Evolutionary conservation across 2,888 invertebrate genomes (phyloP), one percentile per base, ranked within the genome.

Genomic region (Stenodera caucasica): DNA sequence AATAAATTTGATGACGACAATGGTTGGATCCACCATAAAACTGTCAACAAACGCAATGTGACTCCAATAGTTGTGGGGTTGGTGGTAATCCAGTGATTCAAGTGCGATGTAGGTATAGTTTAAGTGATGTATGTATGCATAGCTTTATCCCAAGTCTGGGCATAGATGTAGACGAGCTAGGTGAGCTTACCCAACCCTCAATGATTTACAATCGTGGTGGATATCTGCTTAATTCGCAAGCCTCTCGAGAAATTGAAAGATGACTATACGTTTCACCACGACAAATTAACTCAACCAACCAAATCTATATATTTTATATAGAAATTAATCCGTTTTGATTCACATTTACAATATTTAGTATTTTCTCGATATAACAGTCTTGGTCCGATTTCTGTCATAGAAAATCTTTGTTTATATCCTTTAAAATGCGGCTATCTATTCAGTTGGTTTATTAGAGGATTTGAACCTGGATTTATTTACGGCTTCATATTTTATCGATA

Each of bases 151-250:
- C 26, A 49, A 63, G 60, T 60, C 63, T 57, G 54, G 63, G 63
- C 63, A 59, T 54, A 63, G 59, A 11, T 18, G 58, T 62, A 59
- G 56, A 59, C 63, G 58, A 63, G 59, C 57, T 67, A 63, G 65
- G 63, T 68, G 60, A 57, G 63, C 59, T 63, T 63, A 63, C 62
- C 35, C 49, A 37, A 54, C 63, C 37, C 62, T 61, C 67, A 69
- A 73, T 75, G 75, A 75, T 75, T 75, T 75, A 75, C 70, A 65
- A 72, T 71, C 68, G 64, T 67, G 65, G 68, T 70, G 68, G 69
- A 73, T 72, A 73, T 74, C 70, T 74, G 71, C 67, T 75, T 75
- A 73, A 75, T 75, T 75, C 75, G 66, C 67, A 66, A 71, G 71
- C 70, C 72, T 73, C 73, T 67, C 66, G 51, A 61, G 72, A 72